Percentiles rank a stretch among this genome's conserved stretches.
phyloP scores from a whole-genome alignment of 2,113 vertebrate genomes.

The Prunella himalayana region DNA sequence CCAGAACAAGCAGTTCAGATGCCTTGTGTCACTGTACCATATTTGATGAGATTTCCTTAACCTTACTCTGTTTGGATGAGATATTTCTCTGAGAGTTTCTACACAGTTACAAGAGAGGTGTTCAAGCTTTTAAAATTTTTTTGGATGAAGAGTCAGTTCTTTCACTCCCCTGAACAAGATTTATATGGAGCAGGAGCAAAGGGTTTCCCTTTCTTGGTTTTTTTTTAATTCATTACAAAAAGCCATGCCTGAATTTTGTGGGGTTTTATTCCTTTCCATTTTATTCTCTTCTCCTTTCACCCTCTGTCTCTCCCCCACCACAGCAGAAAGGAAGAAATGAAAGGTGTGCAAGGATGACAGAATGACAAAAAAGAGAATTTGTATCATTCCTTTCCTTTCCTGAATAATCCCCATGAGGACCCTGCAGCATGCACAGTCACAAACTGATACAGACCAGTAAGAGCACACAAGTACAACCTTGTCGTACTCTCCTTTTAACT shows the following conservation, averaged over 20 bases:
- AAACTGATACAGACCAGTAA: neutral
- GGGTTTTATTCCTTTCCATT: neutral
- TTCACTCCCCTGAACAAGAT: neutral
- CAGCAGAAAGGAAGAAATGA: neutral
- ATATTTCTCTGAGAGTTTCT: neutral
- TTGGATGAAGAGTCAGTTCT: neutral
- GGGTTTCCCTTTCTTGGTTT: neutral
- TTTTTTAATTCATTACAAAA: neutral
- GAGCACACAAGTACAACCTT: neutral
- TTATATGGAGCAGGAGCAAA: neutral
- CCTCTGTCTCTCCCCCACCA: neutral
- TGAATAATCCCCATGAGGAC: neutral
- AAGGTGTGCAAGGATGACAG: neutral
- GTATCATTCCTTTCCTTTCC: neutral
- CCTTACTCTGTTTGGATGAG: neutral
- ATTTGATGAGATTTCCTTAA: neutral
- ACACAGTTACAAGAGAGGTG: neutral
- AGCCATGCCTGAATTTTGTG: neutral
- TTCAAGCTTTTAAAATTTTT: neutral
- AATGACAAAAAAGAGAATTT: neutral
- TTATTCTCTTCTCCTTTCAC: neutral
- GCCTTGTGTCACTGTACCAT: neutral
- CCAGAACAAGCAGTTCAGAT: neutral
- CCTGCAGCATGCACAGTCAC: neutral
- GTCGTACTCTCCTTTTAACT: neutral